These are phyloP conservation scores for Halichondria panicea DNA, from an alignment of 37 sponge, comb jelly and placozoan genomes.

Conservation along the genomic window DNA sequence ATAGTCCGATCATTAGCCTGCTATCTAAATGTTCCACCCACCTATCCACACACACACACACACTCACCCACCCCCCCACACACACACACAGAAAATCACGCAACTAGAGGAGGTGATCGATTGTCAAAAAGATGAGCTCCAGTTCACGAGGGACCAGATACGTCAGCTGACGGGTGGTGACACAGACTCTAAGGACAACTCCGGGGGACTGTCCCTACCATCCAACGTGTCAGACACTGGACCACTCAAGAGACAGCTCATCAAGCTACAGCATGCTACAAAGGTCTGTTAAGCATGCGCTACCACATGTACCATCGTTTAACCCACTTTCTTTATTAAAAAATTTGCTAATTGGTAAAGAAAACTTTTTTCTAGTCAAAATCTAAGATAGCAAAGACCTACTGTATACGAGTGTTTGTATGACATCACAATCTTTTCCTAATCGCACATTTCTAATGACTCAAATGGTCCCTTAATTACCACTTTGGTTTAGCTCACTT, in stretches of 20 bases:
- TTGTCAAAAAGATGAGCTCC: constrained; percentile 46
- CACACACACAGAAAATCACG: constrained; percentile 32
- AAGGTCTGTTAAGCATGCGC: constrained; percentile 18
- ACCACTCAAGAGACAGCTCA: constrained; percentile 33
- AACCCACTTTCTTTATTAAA: too few relatives aligned
- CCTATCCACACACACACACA: too few relatives aligned
- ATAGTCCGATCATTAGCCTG: too few relatives aligned
- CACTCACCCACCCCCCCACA: not conserved
- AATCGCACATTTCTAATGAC: not conserved
- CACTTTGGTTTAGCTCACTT: too few relatives aligned
- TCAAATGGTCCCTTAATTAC: too few relatives aligned
- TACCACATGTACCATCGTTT: too few relatives aligned
- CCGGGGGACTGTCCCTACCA: not conserved
- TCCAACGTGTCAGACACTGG: constrained; percentile 22
- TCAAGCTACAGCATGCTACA: constrained; percentile 40
- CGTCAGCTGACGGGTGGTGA: constrained; percentile 10
- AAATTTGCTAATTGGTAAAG: too few relatives aligned
- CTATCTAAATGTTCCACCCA: too few relatives aligned
- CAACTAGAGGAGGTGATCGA: constrained; percentile 72
- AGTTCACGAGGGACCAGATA: constrained; percentile 32
- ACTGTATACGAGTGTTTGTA: not conserved
- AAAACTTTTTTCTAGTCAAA: too few relatives aligned
- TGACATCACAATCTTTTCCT: not conserved
- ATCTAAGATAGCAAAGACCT: too few relatives aligned
- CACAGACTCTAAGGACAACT: not conserved